Conservation (phyloP, 2,888 invertebrate genomes). For the Latheticus oryzae region DNA sequence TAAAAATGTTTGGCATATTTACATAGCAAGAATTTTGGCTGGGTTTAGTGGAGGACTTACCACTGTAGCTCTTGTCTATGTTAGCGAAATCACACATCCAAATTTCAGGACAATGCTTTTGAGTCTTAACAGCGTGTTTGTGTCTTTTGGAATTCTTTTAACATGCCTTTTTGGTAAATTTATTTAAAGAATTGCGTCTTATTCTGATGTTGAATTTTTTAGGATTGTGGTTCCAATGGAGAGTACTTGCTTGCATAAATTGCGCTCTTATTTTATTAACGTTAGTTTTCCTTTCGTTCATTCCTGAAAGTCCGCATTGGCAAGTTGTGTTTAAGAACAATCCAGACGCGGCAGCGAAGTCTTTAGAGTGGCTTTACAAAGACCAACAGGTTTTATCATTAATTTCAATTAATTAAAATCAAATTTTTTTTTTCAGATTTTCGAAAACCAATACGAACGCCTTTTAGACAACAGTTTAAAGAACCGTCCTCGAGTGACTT, state of each 20-base stretch:
- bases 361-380: slow-evolving; percentile 66
- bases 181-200: too few species aligned
- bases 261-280: slow-evolving; percentile 60
- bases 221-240: slow-evolving; percentile 67
- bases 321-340: slow-evolving; percentile 65
- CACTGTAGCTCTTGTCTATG: slow-evolving; percentile 69
- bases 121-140: slow-evolving; percentile 70
- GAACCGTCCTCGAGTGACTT: slow-evolving; percentile 1
- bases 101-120: slow-evolving; percentile 69
- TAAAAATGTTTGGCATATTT: slow-evolving; percentile 64
- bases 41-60: slow-evolving; percentile 69
- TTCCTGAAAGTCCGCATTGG: slow-evolving; percentile 73
- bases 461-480: slow-evolving; percentile 47
- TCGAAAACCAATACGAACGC: slow-evolving; percentile 47
- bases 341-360: slow-evolving; percentile 57
- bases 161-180: slow-evolving; percentile 66
- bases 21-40: slow-evolving; percentile 67
- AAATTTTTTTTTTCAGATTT: slow-evolving; percentile 48
- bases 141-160: slow-evolving; percentile 70
- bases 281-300: slow-evolving; percentile 60
- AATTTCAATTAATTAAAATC: too few species aligned
- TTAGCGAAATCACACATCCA: slow-evolving; percentile 71
- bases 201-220: not conserved
- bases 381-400: slow-evolving; percentile 50
- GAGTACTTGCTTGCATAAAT: slow-evolving; percentile 66